These are phyloP conservation scores for Aix galericulata DNA, from an alignment of 2,113 vertebrate genomes.

Conservation along the genomic window DNA sequence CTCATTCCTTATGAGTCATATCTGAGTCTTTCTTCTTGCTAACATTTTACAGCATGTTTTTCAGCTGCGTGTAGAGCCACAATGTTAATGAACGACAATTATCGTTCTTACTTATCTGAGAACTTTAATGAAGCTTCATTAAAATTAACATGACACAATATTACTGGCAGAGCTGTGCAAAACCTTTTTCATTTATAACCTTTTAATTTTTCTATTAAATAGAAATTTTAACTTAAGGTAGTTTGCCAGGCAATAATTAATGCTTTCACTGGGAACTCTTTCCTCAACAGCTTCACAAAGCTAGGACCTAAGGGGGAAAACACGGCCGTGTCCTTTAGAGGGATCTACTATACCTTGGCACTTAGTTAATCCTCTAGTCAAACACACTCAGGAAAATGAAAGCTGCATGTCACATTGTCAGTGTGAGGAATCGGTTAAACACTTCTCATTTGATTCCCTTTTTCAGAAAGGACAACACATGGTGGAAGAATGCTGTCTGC, in stretches of 20 bases:
- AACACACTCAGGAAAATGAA: conserved; percentile 61
- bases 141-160: conserved; percentile 43
- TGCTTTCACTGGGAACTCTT: background rate
- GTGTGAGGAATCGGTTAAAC: conserved; percentile 39
- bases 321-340: conserved; percentile 34
- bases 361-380: conserved; percentile 60
- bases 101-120: conserved; percentile 49
- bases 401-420: conserved; percentile 18
- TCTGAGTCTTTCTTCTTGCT: conserved; percentile 50
- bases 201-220: conserved; percentile 1
- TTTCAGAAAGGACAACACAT: background rate
- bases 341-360: conserved; percentile 47
- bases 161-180: conserved; percentile 19
- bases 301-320: background rate
- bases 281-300: conserved; percentile 33
- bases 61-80: conserved; percentile 43
- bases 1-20: background rate
- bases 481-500: background rate
- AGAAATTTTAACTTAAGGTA: conserved; percentile 3
- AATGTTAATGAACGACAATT: conserved; percentile 54
- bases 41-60: conserved; percentile 58
- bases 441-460: background rate
- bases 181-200: background rate
- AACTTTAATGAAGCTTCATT: conserved; percentile 59
- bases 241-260: conserved; percentile 21